Percentiles rank a stretch among this genome's conserved stretches.
phyloP scores from a whole-genome alignment of 2,113 vertebrate genomes.

The Nesoenas mayeri region DNA sequence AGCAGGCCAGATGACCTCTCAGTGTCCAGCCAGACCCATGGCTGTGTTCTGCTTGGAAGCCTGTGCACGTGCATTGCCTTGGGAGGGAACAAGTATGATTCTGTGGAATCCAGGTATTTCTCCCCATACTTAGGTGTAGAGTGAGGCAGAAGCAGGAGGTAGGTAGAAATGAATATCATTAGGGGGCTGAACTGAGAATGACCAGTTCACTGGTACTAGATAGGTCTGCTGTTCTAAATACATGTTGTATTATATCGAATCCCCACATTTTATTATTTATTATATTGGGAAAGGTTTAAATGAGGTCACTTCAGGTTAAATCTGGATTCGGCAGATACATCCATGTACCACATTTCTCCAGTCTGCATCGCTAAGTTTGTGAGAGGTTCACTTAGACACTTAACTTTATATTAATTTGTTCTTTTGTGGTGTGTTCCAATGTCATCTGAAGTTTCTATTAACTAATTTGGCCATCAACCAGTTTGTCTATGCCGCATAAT shows the following conservation, averaged over 20 bases:
- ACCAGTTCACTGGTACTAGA: not conserved
- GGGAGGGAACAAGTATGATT: not conserved
- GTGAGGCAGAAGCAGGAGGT: not conserved
- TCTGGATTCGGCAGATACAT: not conserved
- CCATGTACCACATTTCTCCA: not conserved
- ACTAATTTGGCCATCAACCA: conserved; percentile 76
- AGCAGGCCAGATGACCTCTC: not conserved
- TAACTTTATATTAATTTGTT: not conserved
- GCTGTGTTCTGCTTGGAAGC: not conserved
- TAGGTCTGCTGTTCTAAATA: not conserved
- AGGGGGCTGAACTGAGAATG: not conserved
- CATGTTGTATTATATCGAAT: not conserved
- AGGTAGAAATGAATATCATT: not conserved
- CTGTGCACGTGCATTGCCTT: not conserved
- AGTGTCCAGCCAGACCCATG: not conserved
- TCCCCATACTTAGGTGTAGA: not conserved
- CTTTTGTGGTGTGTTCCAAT: conserved; percentile 58
- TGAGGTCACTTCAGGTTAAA: too few species aligned
- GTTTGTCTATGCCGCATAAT: conserved; percentile 64
- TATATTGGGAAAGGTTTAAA: too few species aligned
- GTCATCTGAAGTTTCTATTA: conserved; percentile 71
- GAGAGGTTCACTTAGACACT: not conserved
- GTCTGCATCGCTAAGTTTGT: not conserved
- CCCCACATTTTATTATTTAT: not conserved
- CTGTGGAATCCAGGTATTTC: not conserved